A percentile compares a stretch with the other conserved stretches of the same genome.
phyloP scores from a whole-genome alignment of 2,888 invertebrate species.

The Conistra vaccinii region DNA sequence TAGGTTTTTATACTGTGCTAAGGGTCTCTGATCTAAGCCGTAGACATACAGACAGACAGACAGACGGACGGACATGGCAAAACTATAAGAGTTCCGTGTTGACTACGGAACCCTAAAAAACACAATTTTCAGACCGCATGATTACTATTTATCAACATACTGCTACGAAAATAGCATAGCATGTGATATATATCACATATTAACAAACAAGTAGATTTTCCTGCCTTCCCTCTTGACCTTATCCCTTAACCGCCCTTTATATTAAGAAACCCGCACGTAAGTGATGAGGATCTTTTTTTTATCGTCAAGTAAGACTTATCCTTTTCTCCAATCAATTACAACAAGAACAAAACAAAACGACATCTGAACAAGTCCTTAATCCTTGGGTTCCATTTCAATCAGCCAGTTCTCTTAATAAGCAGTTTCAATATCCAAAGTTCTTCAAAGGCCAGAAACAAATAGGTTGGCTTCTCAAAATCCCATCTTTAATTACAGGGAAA shows the following conservation, averaged over 20 bases:
- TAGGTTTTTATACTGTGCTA: no score
- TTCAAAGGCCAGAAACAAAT: constrained; percentile 60
- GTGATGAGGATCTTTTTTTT: no score
- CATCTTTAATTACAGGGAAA: constrained; percentile 81
- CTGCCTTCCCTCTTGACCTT: neutral
- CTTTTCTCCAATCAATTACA: constrained; percentile 7
- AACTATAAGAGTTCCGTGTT: no score
- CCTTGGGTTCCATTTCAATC: constrained; percentile 53
- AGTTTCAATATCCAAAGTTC: constrained; percentile 62
- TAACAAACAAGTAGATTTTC: no score
- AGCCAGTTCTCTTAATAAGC: constrained; percentile 41
- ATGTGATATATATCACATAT: neutral
- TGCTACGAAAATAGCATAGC: neutral
- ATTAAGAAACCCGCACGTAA: neutral
- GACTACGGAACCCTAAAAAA: no score
- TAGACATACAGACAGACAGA: no score
- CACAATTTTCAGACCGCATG: neutral
- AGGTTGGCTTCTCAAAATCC: constrained; percentile 70
- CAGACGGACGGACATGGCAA: no score
- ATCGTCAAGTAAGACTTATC: no score
- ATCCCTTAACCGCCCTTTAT: neutral
- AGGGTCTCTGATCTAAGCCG: no score
- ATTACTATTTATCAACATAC: neutral
- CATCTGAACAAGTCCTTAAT: constrained; percentile 35
- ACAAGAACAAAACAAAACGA: constrained; percentile 33